These are phyloP conservation scores for Siderastrea radians DNA, from an alignment of 92 coral and sea anemone genomes.

Conservation along the genomic window DNA sequence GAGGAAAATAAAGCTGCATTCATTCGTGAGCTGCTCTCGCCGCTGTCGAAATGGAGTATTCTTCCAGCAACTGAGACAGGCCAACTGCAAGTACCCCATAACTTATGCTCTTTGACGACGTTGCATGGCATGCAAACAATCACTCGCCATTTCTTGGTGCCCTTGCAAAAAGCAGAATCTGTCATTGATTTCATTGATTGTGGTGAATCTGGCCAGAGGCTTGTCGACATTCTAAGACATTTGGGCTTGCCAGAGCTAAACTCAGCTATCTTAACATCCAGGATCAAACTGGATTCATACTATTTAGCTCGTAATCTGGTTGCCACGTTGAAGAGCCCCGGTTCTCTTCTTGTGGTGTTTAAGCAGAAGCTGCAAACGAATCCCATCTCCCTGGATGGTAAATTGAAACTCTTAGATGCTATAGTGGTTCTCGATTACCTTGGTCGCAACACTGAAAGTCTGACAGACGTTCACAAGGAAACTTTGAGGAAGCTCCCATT, in stretches of 20 bases:
- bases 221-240: background rate
- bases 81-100: background rate
- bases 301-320: constrained; percentile 33
- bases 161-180: constrained; percentile 57
- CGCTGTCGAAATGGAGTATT: constrained; percentile 69
- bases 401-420: background rate
- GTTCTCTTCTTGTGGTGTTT: constrained; percentile 25
- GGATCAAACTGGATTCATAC: background rate
- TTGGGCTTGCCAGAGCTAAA: constrained; percentile 23
- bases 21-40: constrained; percentile 31
- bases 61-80: constrained; percentile 63
- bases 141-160: constrained; percentile 55
- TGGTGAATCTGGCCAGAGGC: background rate
- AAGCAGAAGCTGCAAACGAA: constrained; percentile 9
- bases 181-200: constrained; percentile 27
- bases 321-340: constrained; percentile 47
- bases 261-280: background rate
- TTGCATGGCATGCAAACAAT: background rate
- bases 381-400: background rate
- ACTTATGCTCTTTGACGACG: background rate
- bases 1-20: constrained; percentile 8
- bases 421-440: constrained; percentile 48
- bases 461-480: background rate
- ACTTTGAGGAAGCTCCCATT: constrained; percentile 62
- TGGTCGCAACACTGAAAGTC: background rate